Conservation (phyloP, 2,113 vertebrate genomes). For the Epinephelus fuscoguttatus region DNA sequence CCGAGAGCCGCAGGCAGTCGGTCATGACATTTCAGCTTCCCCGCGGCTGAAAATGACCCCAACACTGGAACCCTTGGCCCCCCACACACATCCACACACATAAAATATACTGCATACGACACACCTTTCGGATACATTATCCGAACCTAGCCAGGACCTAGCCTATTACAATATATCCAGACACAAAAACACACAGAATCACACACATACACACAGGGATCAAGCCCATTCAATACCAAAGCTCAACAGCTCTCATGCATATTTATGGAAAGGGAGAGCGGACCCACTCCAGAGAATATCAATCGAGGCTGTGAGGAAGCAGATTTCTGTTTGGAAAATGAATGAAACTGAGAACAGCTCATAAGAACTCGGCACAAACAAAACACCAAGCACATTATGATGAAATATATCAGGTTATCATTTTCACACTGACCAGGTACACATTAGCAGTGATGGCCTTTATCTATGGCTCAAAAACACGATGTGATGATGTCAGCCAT, state of each 20-base stretch:
- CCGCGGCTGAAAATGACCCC: conserved; percentile 60
- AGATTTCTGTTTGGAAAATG: conserved; percentile 32
- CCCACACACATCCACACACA: not conserved
- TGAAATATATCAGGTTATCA: not conserved
- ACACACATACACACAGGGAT: conserved; percentile 36
- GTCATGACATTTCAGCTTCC: conserved; percentile 76
- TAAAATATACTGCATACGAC: conserved; percentile 13
- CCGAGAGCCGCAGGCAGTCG: conserved; percentile 56
- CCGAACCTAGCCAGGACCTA: conserved; percentile 2
- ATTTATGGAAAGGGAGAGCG: conserved; percentile 67
- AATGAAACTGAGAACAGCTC: conserved; percentile 38
- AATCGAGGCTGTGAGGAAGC: conserved; percentile 53
- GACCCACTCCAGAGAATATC: conserved; percentile 67
- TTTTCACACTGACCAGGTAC: not conserved
- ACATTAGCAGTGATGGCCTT: not conserved
- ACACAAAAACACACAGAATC: conserved; percentile 17
- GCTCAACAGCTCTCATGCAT: conserved; percentile 74
- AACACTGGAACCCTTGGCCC: conserved; percentile 13
- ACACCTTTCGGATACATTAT: conserved; percentile 9
- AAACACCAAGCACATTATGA: not conserved
- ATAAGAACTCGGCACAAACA: conserved; percentile 3
- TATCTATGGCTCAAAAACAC: not conserved
- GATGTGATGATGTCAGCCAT: not conserved
- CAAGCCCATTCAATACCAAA: conserved; percentile 59
- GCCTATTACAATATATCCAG: conserved; percentile 13